Base-by-base conservation (phyloP, 1,140 invertebrate species). In the Pseudomyrmex cubaensis region DNA sequence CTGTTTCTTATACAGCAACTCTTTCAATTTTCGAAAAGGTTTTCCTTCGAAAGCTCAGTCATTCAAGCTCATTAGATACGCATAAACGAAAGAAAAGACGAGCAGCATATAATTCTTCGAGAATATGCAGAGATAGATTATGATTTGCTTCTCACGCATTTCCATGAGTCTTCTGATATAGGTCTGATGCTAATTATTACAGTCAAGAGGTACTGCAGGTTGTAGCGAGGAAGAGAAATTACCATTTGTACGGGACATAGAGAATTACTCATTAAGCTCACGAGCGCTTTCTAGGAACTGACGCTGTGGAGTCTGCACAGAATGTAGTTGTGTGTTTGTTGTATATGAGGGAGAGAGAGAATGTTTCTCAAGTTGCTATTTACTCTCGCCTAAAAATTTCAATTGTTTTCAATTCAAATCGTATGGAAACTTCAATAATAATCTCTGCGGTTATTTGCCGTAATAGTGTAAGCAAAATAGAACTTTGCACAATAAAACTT, bases 211-310 rank as follows among this genome's bases (percentile, higher is more conserved):
- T 44, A 22, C 63, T 52, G 52, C 12, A 69, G 35, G 8, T 13
- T 10, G 20, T 17, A n/a, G 1, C 52, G 35, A n/a, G n/a, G 48
- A 63, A 44, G 13, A 8, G 10, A 77, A 35, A 78, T 25, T 48
- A 78, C 20, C 44, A 48, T 78, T 78, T 70, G 15, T 78, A 52
- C 22, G 15, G n/a, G 8, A 63, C 10, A 78, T 46, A 46, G 13
- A 67, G 15, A 70, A 35, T 70, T 35, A 61, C 22, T 70, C 22
- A 56, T 62, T 48, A 74, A 61, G 15, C 22, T 75, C 35, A 22
- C 35, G 44, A 13, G 17, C 46, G 12, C n/a, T 35, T 63, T 76
- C 7, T 20, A 20, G 3, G 20, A 61, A 48, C 13, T 48, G 50
- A 17, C 22, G 25, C 22, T 54, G 44, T 20, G 9, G 70, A 59